Evolutionary conservation across 1,140 invertebrate species (phyloP).

Genomic region (Drosophila willistoni): DNA sequence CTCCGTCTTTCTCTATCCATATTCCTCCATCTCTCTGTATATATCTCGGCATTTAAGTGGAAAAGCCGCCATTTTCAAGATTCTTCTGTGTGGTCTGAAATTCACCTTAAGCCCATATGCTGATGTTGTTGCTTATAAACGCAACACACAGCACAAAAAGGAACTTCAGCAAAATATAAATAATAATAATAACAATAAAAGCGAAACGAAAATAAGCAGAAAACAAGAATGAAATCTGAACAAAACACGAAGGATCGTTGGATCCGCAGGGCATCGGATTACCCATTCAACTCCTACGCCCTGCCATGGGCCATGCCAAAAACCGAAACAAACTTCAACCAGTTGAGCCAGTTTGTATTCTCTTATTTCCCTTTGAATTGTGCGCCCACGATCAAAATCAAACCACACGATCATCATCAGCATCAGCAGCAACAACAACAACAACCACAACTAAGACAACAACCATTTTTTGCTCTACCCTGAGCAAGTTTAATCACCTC

Average conservation of each 20-base stretch:
- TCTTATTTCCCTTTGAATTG: slow-evolving; percentile 20
- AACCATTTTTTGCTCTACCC: slow-evolving; percentile 25
- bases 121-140: slow-evolving; percentile 1
- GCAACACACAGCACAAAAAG: slow-evolving; percentile 4
- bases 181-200: slow-evolving; percentile 9
- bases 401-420: slow-evolving; percentile 1
- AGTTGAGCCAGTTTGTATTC: slow-evolving; percentile 1
- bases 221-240: slow-evolving; percentile 29
- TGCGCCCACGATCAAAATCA: slow-evolving; percentile 21
- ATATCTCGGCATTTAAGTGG: slow-evolving; percentile 26
- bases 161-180: slow-evolving; percentile 4
- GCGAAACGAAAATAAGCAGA: background rate
- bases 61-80: slow-evolving; percentile 58
- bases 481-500: slow-evolving; percentile 46
- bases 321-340: background rate
- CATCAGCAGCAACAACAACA: background rate
- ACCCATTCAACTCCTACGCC: slow-evolving; percentile 47
- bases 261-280: slow-evolving; percentile 34
- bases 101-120: slow-evolving; percentile 54
- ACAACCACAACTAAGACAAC: slow-evolving; percentile 17
- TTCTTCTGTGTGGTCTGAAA: slow-evolving; percentile 60
- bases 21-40: slow-evolving; percentile 2
- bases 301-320: slow-evolving; percentile 22
- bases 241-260: slow-evolving; percentile 28
- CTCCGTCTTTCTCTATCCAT: slow-evolving; percentile 26